Percentiles rank a stretch among this genome's conserved stretches.
These are phyloP conservation scores for Melanotaenia nigrans DNA, from an alignment of 2,797 vertebrate species.

Conservation along the genomic window DNA sequence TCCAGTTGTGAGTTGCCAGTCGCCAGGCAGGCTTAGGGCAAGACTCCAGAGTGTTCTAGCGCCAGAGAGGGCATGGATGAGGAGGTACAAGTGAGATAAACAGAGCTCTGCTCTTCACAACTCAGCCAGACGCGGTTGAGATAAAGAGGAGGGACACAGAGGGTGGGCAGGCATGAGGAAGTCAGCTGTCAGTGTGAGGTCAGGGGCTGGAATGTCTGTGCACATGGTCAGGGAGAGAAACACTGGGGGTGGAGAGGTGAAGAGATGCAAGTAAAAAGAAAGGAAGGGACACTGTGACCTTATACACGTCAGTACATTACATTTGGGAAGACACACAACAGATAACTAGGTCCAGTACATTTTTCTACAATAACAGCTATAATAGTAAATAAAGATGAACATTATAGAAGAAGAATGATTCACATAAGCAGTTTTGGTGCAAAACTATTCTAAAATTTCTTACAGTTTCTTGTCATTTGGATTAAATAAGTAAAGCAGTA, in stretches of 20 bases:
- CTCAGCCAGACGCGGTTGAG: conserved; percentile 62
- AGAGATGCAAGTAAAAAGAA: conserved; percentile 36
- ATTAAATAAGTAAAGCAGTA: neutral
- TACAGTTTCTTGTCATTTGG: neutral
- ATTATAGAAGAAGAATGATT: neutral
- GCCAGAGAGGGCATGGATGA: conserved; percentile 59
- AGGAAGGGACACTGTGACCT: conserved; percentile 53
- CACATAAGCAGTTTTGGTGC: neutral
- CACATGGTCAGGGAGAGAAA: conserved; percentile 63
- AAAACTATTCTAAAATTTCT: neutral
- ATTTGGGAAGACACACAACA: conserved; percentile 24
- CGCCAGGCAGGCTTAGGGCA: conserved; percentile 73
- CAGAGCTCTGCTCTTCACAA: conserved; percentile 65
- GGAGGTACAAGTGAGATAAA: conserved; percentile 75
- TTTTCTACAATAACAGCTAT: neutral
- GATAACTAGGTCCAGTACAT: neutral
- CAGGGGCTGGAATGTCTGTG: conserved; percentile 78
- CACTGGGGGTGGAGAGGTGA: conserved; percentile 37
- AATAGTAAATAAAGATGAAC: neutral
- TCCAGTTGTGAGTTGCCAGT: conserved; percentile 65
- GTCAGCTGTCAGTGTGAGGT: conserved; percentile 85
- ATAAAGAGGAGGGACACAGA: conserved; percentile 77
- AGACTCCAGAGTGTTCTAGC: conserved; percentile 63
- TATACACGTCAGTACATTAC: conserved; percentile 44
- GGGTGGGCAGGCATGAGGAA: conserved; percentile 80